Base-by-base conservation (phyloP, 2,888 invertebrate species). In the Eledona agricola region DNA sequence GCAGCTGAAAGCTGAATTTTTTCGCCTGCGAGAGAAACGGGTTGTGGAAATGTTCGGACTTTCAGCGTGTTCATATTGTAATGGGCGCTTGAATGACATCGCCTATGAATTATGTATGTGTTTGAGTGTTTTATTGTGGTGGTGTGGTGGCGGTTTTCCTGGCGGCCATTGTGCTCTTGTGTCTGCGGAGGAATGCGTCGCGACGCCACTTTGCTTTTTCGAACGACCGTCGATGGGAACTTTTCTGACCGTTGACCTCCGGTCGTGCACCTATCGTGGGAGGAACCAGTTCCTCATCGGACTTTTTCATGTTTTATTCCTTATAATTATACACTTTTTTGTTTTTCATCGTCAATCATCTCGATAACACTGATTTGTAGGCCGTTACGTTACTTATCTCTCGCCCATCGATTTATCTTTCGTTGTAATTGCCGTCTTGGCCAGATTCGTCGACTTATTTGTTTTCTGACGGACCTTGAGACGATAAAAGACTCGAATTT, bases 301-400 rank as follows among this genome's bases (percentile, higher is more conserved):
- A 51, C 45, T 42, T 57, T 55, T 61, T 55, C 54, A 37, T 32
- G 42, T 57, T 58, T 64, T 65, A 65, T 60, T 63, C 65, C 63
- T 59, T 65, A 72, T 75, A 75, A 75, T 75, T 74, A 74, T 72
- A 73, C 62, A 65, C 67, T 71, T 70, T 71, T 70, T 64, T 67
- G 68, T 73, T 71, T 74, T 73, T 59, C 73, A 72, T 73, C 74
- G 73, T 74, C 73, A 71, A 74, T 75, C 74, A 75, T 74, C 71
- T 71, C 66, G 72, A 74, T 52, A 46, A 28, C 40, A 32, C 46
- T 52, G 52, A 52, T 52, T 47, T 38, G 32, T 52, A 22, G 31
- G 19, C 34, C 20, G 31, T 29, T 52, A 43, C 34, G 19, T 43
- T 51, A 28, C 34, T 34, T 34, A 28, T 25, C 35, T 34, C 46